A percentile compares a stretch with the other conserved stretches of the same genome.
Evolutionary conservation across 2,113 vertebrate genomes (phyloP).

Genomic region (Axis porcinus): DNA sequence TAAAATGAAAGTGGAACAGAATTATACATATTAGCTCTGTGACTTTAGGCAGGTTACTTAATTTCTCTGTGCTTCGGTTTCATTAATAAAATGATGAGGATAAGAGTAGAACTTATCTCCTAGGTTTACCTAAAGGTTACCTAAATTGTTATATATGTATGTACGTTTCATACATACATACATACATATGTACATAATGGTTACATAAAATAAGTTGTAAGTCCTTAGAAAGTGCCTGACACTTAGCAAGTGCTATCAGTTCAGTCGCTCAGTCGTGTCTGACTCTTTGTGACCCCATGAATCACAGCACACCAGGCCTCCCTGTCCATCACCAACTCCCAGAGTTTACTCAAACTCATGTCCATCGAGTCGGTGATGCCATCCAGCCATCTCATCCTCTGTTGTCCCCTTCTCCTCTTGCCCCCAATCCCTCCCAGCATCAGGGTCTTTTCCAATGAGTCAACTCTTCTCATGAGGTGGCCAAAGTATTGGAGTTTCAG

Average conservation of each 20-base stretch:
- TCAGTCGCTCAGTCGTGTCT: too few species aligned
- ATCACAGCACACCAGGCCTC: too few species aligned
- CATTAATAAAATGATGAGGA: neutral
- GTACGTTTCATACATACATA: neutral
- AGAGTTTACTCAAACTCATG: too few species aligned
- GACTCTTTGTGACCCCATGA: too few species aligned
- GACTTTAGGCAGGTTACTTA: neutral
- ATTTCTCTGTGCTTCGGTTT: neutral
- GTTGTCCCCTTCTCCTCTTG: too few species aligned
- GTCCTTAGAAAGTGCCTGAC: neutral
- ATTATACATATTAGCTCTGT: neutral
- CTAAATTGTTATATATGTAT: neutral
- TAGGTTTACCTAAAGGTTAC: neutral
- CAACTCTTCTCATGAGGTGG: too few species aligned
- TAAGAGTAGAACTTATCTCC: neutral
- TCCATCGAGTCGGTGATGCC: too few species aligned
- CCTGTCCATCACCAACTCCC: too few species aligned
- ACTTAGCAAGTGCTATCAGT: neutral
- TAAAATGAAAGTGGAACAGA: neutral
- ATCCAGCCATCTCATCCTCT: too few species aligned
- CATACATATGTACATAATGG: neutral
- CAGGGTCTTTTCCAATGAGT: too few species aligned
- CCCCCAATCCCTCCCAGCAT: too few species aligned
- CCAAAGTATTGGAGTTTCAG: too few species aligned
- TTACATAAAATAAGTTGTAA: neutral